Percentiles rank a stretch among this genome's conserved stretches.
Conservation (phyloP, 2,888 invertebrate genomes). For the Stictocephala bisonia region DNA sequence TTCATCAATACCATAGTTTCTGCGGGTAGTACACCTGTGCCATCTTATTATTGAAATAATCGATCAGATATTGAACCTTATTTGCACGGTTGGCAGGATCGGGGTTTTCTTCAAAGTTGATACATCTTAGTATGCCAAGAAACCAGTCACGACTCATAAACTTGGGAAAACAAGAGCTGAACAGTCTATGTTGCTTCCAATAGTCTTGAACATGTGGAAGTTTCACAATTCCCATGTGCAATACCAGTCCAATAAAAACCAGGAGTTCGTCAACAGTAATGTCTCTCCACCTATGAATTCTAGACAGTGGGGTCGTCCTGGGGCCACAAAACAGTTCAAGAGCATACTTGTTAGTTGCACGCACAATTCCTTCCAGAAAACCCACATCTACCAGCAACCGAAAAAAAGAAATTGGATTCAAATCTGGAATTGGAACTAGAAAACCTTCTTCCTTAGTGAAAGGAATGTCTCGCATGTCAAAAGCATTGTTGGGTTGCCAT, state of each 20-base stretch:
- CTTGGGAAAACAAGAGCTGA: no score
- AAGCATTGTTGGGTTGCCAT: no score
- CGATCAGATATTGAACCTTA: no score
- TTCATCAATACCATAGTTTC: background rate
- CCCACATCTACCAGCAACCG: background rate
- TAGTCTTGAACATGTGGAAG: background rate
- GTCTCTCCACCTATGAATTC: slow-evolving; percentile 16
- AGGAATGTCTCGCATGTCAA: background rate
- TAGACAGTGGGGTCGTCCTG: background rate
- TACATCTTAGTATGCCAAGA: no score
- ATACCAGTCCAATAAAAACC: background rate
- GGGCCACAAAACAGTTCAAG: slow-evolving; percentile 16
- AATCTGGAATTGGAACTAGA: slow-evolving; percentile 6
- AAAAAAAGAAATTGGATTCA: slow-evolving; percentile 5
- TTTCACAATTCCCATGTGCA: slow-evolving; percentile 1
- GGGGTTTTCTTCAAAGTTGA: no score
- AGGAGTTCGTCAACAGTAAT: slow-evolving; percentile 2
- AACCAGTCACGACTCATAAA: no score
- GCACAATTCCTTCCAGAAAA: background rate
- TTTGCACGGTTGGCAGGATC: no score
- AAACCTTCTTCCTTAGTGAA: slow-evolving; percentile 6
- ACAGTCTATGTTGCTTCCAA: no score
- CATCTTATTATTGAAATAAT: no score
- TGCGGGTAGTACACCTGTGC: no score
- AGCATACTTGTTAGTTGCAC: slow-evolving; percentile 19